phyloP scores from a whole-genome alignment of 2,797 vertebrate species.

The Pteronotus mesoamericanus region DNA sequence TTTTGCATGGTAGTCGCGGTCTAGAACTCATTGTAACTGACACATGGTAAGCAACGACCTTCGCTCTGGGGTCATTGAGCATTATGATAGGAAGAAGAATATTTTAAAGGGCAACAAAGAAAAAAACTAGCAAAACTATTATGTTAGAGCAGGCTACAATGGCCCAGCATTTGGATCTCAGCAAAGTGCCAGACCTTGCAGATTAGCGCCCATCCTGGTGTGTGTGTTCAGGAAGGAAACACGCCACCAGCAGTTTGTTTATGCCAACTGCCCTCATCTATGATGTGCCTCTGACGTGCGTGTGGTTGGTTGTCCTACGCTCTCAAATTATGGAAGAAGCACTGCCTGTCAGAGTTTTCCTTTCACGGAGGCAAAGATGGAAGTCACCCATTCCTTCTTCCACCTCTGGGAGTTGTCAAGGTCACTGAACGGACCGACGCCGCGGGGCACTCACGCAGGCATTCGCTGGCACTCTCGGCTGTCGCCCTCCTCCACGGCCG shows the following conservation, averaged over 20 bases:
- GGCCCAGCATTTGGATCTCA: neutral
- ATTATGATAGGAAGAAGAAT: neutral
- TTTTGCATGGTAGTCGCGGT: neutral
- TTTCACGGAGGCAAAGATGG: neutral
- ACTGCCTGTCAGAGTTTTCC: neutral
- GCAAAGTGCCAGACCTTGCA: neutral
- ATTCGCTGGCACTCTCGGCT: slow-evolving; percentile 90
- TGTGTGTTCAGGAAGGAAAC: neutral
- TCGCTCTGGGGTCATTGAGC: neutral
- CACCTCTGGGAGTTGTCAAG: neutral
- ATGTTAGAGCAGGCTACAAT: neutral
- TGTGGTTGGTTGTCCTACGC: neutral
- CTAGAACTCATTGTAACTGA: neutral
- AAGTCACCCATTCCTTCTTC: neutral
- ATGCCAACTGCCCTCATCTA: neutral
- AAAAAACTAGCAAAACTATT: neutral
- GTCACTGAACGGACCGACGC: rapidly evolving
- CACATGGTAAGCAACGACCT: neutral
- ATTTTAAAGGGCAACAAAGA: neutral
- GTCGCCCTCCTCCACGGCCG: slow-evolving; percentile 95
- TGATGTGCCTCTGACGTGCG: neutral
- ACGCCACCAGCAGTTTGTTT: neutral
- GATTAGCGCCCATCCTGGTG: neutral
- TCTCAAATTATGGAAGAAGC: neutral
- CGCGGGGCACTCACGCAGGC: slow-evolving; percentile 86